A percentile compares a stretch with the other conserved stretches of the same genome.
Evolutionary conservation across 2,797 vertebrate genomes (phyloP).

Genomic region (Chaenodraco wilsoni): DNA sequence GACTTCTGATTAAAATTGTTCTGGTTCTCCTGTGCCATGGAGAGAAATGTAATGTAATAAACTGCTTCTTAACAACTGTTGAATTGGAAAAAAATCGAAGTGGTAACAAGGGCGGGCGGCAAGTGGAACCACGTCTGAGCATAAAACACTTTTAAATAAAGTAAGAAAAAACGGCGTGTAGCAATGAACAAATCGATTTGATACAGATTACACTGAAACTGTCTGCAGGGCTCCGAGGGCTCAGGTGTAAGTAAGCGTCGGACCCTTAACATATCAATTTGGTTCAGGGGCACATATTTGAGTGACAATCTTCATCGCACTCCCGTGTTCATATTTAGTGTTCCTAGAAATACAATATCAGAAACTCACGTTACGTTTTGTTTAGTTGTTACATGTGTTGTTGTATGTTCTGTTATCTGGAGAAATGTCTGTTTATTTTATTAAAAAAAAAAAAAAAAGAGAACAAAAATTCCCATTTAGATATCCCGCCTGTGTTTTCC

Average conservation of each 20-base stretch:
- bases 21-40: constrained; percentile 1
- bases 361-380: constrained; percentile 7
- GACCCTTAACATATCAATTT: constrained; percentile 51
- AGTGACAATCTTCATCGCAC: constrained; percentile 49
- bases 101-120: constrained; percentile 3
- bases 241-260: constrained; percentile 21
- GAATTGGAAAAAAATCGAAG: constrained; percentile 17
- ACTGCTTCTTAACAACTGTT: constrained; percentile 31
- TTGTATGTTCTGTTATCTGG: no score
- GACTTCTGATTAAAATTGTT: constrained; percentile 6
- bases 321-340: constrained; percentile 20
- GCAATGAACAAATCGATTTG: constrained; percentile 44
- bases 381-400: no score
- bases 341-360: constrained; percentile 39
- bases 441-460: no score
- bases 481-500: constrained; percentile 17
- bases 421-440: no score
- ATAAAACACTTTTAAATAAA: constrained; percentile 28
- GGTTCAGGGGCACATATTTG: constrained; percentile 37
- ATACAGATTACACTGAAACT: constrained; percentile 22
- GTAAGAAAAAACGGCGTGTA: constrained; percentile 37
- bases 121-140: constrained; percentile 15
- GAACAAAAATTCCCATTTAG: background rate
- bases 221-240: constrained; percentile 21
- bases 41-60: constrained; percentile 28